Base-by-base conservation (phyloP, 1,140 invertebrate genomes). In the Thalassaphorura encarpata region DNA sequence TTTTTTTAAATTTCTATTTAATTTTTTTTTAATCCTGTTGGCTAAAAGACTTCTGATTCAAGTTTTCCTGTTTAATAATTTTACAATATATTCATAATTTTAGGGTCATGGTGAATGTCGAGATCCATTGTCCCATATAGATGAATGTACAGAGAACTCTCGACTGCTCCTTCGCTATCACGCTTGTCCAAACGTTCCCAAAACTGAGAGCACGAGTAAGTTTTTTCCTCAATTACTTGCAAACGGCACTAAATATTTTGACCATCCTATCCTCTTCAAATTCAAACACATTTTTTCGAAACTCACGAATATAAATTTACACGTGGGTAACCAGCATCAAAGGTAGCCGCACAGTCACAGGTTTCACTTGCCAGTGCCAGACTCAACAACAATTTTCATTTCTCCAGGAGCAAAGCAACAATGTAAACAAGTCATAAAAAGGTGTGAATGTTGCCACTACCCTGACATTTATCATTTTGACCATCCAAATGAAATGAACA, bases 141-240 rank as follows among this genome's bases (percentile, higher is more conserved):
- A 68, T 41, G 55, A 55, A 21, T 68, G 67, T 52, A 64, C 64
- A 43, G 64, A 67, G 27, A 54, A 45, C 26, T 60, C 57, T 5
- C 54, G 56, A 56, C 53, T 67, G 19, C 48, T 67, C 13, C 42
- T 68, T 3, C 54, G 64, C 21, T 68, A 66, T 36, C 57, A 68
- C 43, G 66, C 67, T 0, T 68, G 67, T 56, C 67, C 67, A 13
- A 60, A 68, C 43, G 64, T 68, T 8, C 51, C 45, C 13, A 66
- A 65, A 54, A 66, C 67, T 5, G 67, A 68, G 42, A 64, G 62
- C 29, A 58, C 58, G 58, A 42, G 66, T 67, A 55, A 53, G 48
- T 43, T 40, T 24, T 11, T n/a, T 36, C 11, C 11, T n/a, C n/a
- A 36, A 36, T 36, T 36, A 36, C n/a, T n/a, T n/a, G n/a, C n/a